phyloP scores from a whole-genome alignment of 2,888 invertebrate species.

The Mechanitis mazaeus region DNA sequence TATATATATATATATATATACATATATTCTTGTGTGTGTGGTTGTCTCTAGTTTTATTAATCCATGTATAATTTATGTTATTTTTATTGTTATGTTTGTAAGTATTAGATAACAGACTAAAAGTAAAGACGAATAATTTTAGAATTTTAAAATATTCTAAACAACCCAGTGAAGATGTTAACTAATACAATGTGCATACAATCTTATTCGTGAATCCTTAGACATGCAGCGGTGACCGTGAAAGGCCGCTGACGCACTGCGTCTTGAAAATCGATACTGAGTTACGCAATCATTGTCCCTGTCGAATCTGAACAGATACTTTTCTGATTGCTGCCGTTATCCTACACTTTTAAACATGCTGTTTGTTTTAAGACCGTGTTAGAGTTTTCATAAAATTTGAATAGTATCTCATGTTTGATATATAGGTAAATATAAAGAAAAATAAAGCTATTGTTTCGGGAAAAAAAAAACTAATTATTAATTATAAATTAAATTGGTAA shows the following conservation, averaged over 20 bases:
- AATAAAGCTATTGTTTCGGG: no score
- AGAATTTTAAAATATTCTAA: neutral
- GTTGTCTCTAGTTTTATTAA: no score
- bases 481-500: no score
- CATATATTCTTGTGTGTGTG: no score
- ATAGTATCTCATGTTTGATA: no score
- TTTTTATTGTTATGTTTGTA: neutral
- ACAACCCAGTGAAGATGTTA: neutral
- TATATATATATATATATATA: no score
- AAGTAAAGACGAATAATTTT: neutral
- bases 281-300: conserved; percentile 52
- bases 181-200: neutral
- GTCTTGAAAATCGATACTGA: conserved; percentile 50
- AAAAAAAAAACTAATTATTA: no score
- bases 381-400: no score
- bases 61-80: no score
- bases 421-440: no score
- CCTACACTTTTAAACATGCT: conserved; percentile 1
- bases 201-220: conserved; percentile 50
- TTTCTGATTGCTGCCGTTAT: conserved; percentile 21
- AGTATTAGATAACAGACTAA: neutral
- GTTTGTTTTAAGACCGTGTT: neutral
- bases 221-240: conserved; percentile 46
- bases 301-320: conserved; percentile 22
- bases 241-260: conserved; percentile 53